Base-by-base conservation (phyloP, 2,888 invertebrate genomes). In the Caenorhabditis japonica region DNA sequence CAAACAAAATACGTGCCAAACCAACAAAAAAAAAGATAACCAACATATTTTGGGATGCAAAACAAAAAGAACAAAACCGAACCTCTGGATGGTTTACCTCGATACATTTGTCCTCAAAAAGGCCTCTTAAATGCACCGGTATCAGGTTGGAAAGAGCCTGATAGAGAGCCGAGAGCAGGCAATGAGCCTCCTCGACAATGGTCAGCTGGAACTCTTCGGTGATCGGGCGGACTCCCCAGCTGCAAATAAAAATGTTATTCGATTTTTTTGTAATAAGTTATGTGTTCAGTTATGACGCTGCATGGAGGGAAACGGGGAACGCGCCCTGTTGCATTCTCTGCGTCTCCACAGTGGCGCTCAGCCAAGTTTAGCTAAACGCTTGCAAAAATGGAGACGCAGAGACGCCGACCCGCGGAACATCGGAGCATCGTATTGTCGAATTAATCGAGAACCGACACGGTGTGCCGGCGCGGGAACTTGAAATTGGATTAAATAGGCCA, bases 151-250 rank as follows among this genome's bases (percentile, higher is more conserved):
- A 79, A 13, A 86, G 76, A 10, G 83, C 73, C 25, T 85, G 82
- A 61, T 85, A 82, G 15, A 86, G 77, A 21, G 84, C 84, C 15
- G 77, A 79, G 23, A 85, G 76, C 12, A 86, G 73, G 51, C 81
- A 80, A 58, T 87, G 86, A 38, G 83, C 81, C 55, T 86, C 85
- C 55, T 86, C 86, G 36, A 82, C 80, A 17, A 84, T 79, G 4
- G 80, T 76, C 58, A 85, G 55, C 43, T 85, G 69, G 64, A 85
- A 75, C 12, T 85, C 86, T 53, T 86, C 83, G 39, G 77, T 76
- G 33, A 86, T 76, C 21, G 86, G 86, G 10, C 86, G 83, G 13
- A 83, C 68, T 13, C 84, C 79, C 86, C 86, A 86, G 64, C 83
- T 86, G 73, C 36, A 84, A 13, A 19, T 44, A 25, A 17, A 4